These are phyloP conservation scores for Halichoeres trimaculatus DNA, from an alignment of 2,113 vertebrate genomes.

Conservation along the genomic window DNA sequence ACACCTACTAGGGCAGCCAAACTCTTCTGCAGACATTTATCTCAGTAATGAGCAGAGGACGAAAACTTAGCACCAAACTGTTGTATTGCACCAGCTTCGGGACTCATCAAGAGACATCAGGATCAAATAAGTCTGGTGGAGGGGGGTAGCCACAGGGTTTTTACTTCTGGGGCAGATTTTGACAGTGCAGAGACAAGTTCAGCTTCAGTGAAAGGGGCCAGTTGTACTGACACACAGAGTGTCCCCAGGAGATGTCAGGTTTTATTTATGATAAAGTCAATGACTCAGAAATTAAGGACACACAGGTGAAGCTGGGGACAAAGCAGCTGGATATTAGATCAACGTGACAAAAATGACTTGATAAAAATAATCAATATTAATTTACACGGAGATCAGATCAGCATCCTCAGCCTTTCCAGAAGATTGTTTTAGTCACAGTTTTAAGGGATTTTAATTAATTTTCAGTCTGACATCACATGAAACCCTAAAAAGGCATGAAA, in stretches of 20 bases:
- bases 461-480: no score
- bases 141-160: slow-evolving; percentile 25
- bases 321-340: background rate
- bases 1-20: slow-evolving; percentile 6
- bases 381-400: no score
- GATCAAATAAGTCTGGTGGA: slow-evolving; percentile 47
- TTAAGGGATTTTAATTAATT: background rate
- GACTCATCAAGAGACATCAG: slow-evolving; percentile 40
- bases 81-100: slow-evolving; percentile 1
- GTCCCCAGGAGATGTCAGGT: slow-evolving; percentile 22
- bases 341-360: background rate
- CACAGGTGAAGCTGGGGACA: slow-evolving; percentile 15
- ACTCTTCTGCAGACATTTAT: slow-evolving; percentile 39
- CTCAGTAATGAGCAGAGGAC: slow-evolving; percentile 38
- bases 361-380: no score
- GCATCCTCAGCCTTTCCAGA: slow-evolving; percentile 5
- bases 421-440: background rate
- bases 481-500: no score
- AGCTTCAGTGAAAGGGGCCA: background rate
- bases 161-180: slow-evolving; percentile 19
- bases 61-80: slow-evolving; percentile 21
- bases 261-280: slow-evolving; percentile 18
- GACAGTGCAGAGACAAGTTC: slow-evolving; percentile 2
- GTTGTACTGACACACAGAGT: slow-evolving; percentile 1
- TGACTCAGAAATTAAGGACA: background rate